Conservation (phyloP, 1,140 invertebrate species). For the Bilobella aurantiaca region DNA sequence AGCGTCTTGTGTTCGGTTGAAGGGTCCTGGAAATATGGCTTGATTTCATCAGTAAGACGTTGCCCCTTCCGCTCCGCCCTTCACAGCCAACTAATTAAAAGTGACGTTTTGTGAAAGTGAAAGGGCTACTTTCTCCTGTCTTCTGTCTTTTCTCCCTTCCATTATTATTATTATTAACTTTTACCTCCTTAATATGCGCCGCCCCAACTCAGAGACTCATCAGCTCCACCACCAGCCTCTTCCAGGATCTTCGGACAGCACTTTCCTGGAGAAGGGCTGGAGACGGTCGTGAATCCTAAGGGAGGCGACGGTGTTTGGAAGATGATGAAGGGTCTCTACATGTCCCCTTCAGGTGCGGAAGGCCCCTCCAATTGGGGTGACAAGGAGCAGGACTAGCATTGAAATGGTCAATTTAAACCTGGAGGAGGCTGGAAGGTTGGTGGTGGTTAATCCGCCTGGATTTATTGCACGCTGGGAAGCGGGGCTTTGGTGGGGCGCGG, state of each 20-base stretch:
- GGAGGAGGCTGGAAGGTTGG: not conserved
- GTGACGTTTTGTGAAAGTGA: constrained; percentile 31
- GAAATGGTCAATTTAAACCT: constrained; percentile 27
- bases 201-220: not conserved
- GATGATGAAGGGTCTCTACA: constrained; percentile 10
- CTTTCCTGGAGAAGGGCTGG: too few species aligned
- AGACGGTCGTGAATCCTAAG: not conserved
- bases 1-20: not conserved
- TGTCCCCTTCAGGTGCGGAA: not conserved
- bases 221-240: not conserved
- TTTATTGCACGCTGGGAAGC: constrained; percentile 23
- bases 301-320: not conserved
- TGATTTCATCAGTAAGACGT: constrained; percentile 26
- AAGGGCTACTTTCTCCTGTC: constrained; percentile 20
- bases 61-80: constrained; percentile 21
- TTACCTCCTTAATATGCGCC: not conserved
- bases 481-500: constrained; percentile 9
- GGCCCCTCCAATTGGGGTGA: constrained; percentile 10
- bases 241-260: not conserved
- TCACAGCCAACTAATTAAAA: constrained; percentile 34
- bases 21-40: constrained; percentile 15
- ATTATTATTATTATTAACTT: constrained; percentile 24
- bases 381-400: constrained; percentile 31
- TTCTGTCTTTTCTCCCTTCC: not conserved
- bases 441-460: constrained; percentile 28